Percentiles rank a stretch among this genome's conserved stretches.
phyloP scores from a whole-genome alignment of 2,113 vertebrate species.

The Gymnocephalus cernua region DNA sequence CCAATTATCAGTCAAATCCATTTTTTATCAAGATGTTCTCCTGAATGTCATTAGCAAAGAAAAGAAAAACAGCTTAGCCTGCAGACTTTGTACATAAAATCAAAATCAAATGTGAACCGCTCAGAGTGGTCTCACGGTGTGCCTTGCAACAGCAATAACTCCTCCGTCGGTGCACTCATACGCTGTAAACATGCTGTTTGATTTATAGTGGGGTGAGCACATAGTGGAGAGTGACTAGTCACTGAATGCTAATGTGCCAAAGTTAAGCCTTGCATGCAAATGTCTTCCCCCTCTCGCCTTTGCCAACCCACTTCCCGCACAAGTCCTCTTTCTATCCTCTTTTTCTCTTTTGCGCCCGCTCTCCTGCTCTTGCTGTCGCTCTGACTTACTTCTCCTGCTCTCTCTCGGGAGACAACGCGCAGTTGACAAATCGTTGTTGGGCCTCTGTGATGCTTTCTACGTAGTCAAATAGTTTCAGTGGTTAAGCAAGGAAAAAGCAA shows the following conservation, averaged over 20 bases:
- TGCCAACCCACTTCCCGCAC: conserved; percentile 44
- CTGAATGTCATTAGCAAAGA: conserved; percentile 26
- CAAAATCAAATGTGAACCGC: conserved; percentile 27
- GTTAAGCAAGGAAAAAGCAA: conserved; percentile 14
- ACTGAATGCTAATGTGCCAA: conserved; percentile 74
- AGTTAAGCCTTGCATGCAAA: conserved; percentile 76
- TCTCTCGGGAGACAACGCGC: conserved; percentile 26
- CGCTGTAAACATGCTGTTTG: conserved; percentile 72
- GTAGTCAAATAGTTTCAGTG: conserved; percentile 27
- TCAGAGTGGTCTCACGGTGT: conserved; percentile 30
- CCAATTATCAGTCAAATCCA: conserved; percentile 40
- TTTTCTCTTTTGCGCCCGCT: conserved; percentile 15
- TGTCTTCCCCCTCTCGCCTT: conserved; percentile 31
- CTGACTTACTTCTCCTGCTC: conserved; percentile 20
- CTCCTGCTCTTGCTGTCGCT: conserved; percentile 26
- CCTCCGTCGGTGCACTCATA: conserved; percentile 25
- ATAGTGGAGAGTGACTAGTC: conserved; percentile 63
- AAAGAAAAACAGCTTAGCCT: conserved; percentile 8
- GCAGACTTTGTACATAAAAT: conserved; percentile 32
- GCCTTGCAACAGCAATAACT: conserved; percentile 53
- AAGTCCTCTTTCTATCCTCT: conserved; percentile 32
- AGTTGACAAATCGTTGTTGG: conserved; percentile 41
- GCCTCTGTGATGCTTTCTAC: conserved; percentile 25
- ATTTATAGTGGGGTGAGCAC: conserved; percentile 69
- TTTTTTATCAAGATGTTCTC: conserved; percentile 57